A percentile compares a stretch with the other conserved stretches of the same genome.
Evolutionary conservation across 2,113 vertebrate genomes (phyloP).

Genomic region (Chauna torquata): DNA sequence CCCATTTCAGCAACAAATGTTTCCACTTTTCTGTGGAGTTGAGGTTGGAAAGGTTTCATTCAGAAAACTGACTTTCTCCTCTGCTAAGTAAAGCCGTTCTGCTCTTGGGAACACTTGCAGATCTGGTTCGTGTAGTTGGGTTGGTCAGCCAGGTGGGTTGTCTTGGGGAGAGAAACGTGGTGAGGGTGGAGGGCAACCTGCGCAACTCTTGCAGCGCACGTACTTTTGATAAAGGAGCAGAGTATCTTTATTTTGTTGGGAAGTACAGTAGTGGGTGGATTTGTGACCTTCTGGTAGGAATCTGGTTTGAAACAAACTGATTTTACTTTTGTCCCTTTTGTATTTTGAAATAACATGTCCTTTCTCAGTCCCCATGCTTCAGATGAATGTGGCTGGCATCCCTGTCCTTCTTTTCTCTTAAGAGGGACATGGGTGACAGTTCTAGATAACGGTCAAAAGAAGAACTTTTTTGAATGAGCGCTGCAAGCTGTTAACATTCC

Average conservation of each 20-base stretch:
- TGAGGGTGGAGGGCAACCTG: neutral
- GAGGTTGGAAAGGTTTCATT: neutral
- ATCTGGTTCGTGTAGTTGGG: neutral
- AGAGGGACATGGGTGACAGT: neutral
- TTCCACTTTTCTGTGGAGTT: neutral
- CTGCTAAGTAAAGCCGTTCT: neutral
- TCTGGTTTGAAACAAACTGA: neutral
- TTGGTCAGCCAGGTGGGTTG: neutral
- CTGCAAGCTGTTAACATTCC: neutral
- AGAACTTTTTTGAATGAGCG: neutral
- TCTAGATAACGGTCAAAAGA: neutral
- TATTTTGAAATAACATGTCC: neutral
- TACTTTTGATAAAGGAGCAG: neutral
- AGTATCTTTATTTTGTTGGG: neutral
- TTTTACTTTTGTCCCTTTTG: neutral
- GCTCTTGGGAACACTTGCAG: neutral
- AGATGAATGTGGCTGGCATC: neutral
- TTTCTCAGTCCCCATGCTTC: neutral
- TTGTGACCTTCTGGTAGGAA: neutral
- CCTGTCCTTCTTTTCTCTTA: neutral
- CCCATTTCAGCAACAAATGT: neutral
- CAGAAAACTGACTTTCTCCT: neutral
- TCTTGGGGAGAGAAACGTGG: neutral
- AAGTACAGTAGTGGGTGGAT: neutral
- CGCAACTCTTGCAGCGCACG: neutral